These are phyloP conservation scores for Rachycentron canadum DNA, from an alignment of 2,797 vertebrate species.

Conservation along the genomic window DNA sequence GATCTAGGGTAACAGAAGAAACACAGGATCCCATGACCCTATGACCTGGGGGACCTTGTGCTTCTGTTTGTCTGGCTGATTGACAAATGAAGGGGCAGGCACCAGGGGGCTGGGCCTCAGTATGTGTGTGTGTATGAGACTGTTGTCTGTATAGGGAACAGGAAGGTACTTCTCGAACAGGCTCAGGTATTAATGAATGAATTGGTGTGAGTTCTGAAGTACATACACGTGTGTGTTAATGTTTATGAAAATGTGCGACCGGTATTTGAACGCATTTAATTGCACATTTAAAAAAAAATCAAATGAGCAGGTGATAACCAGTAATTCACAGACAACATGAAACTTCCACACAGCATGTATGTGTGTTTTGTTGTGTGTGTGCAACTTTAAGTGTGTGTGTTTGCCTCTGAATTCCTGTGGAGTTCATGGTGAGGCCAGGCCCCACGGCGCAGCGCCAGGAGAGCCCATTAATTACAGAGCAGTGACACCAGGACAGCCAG, in stretches of 20 bases:
- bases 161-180: not conserved
- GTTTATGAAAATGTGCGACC: constrained; percentile 1
- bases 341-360: not conserved
- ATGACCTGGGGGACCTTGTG: constrained; percentile 78
- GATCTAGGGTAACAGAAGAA: constrained; percentile 51
- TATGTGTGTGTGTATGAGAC: constrained; percentile 18
- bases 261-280: not conserved
- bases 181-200: constrained; percentile 32
- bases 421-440: constrained; percentile 87
- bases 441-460: constrained; percentile 82
- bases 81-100: constrained; percentile 81
- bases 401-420: constrained; percentile 84
- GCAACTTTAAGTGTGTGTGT: constrained; percentile 61
- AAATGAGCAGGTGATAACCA: constrained; percentile 52
- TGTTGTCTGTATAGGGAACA: constrained; percentile 10
- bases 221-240: constrained; percentile 29
- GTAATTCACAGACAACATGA: constrained; percentile 27
- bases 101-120: constrained; percentile 62
- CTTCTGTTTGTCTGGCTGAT: constrained; percentile 86
- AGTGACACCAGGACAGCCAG: constrained; percentile 83
- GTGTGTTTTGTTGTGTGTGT: constrained; percentile 39
- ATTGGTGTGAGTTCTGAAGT: constrained; percentile 9
- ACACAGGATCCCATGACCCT: constrained; percentile 80
- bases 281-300: constrained; percentile 39
- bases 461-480: constrained; percentile 88